Percentiles rank a stretch among this genome's conserved stretches.
Conservation (phyloP, 2,888 invertebrate species). For the Mantis religiosa region DNA sequence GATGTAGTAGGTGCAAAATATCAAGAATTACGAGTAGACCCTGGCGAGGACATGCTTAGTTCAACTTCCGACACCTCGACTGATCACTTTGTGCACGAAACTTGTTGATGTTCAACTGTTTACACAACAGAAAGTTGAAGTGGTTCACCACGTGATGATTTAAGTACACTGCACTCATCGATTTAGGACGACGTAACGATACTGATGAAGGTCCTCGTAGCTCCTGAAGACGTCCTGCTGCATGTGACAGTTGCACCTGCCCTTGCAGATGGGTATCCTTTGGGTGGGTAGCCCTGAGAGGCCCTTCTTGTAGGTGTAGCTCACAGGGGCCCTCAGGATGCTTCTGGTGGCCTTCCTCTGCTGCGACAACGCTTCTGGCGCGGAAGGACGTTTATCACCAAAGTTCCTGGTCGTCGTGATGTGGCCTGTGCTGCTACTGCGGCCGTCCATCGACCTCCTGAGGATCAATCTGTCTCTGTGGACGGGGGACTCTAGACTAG, state of each 20-base stretch:
- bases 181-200: neutral
- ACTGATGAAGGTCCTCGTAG: neutral
- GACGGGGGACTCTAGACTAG: neutral
- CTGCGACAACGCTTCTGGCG: conserved; percentile 41
- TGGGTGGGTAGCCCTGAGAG: conserved; percentile 78
- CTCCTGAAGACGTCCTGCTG: neutral
- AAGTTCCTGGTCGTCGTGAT: conserved; percentile 38
- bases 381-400: conserved; percentile 29
- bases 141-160: too few species aligned
- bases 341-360: conserved; percentile 64
- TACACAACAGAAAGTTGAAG: too few species aligned
- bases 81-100: too few species aligned
- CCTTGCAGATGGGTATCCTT: conserved; percentile 56
- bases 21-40: too few species aligned
- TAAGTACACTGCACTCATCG: too few species aligned
- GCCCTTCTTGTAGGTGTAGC: conserved; percentile 76
- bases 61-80: too few species aligned
- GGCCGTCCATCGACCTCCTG: neutral
- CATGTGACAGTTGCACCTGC: neutral
- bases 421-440: conserved; percentile 33
- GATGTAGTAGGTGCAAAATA: too few species aligned
- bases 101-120: too few species aligned
- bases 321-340: conserved; percentile 71
- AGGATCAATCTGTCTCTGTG: neutral
- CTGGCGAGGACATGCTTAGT: too few species aligned